Percentiles rank a stretch among this genome's conserved stretches.
phyloP scores from a whole-genome alignment of 2,113 vertebrate species.

The Ptilorrhoa leucosticta region DNA sequence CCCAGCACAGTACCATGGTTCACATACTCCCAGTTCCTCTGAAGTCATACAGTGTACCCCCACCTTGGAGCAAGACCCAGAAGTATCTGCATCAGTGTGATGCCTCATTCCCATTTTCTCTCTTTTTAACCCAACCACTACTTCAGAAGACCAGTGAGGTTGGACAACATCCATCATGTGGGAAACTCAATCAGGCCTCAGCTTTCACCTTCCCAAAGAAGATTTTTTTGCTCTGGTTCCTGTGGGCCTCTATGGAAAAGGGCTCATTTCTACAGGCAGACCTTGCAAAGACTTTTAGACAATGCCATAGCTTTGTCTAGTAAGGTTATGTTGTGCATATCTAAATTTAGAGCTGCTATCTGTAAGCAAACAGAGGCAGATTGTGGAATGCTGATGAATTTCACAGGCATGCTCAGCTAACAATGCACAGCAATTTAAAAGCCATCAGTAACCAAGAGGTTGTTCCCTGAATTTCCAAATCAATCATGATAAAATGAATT shows the following conservation, averaged over 20 bases:
- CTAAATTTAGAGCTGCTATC: constrained; percentile 43
- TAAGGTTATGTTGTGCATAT: constrained; percentile 28
- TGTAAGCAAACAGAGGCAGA: constrained; percentile 47
- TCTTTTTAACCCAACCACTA: background rate
- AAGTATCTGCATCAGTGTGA: background rate
- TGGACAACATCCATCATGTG: background rate
- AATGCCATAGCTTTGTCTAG: constrained; percentile 31
- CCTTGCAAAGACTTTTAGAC: constrained; percentile 14
- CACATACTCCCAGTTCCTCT: background rate
- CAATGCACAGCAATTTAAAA: constrained; percentile 56
- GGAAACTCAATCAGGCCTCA: background rate
- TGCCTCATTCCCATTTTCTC: background rate
- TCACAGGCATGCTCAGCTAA: constrained; percentile 36
- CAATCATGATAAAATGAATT: constrained; percentile 44
- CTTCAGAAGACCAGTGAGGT: background rate
- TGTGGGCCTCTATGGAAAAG: background rate
- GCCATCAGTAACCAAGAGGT: constrained; percentile 50
- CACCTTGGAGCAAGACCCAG: background rate
- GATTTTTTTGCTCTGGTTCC: background rate
- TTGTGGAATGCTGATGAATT: constrained; percentile 60
- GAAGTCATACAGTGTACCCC: background rate
- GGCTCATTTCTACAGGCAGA: background rate
- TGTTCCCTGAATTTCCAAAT: constrained; percentile 59
- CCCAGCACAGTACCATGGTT: background rate
- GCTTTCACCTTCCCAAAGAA: background rate